phyloP scores from a whole-genome alignment of 2,888 invertebrate genomes.

The Agrotis exclamationis region DNA sequence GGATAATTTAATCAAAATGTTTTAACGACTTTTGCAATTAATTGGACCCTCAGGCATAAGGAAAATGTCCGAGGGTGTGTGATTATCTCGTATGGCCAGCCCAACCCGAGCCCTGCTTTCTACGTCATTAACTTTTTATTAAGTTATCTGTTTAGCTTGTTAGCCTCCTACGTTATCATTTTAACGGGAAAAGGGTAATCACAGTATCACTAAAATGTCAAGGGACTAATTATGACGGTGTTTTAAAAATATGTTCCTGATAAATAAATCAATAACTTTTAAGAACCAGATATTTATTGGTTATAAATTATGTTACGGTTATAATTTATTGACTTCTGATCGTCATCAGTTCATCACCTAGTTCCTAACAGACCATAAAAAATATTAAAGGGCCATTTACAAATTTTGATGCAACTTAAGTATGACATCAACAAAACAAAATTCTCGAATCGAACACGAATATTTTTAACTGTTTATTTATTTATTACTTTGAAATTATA shows the following conservation, averaged over 20 bases:
- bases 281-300: constrained; percentile 4
- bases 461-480: constrained; percentile 47
- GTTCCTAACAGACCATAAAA: constrained; percentile 32
- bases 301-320: constrained; percentile 17
- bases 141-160: constrained; percentile 43
- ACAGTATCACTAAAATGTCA: neutral
- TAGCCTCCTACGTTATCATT: constrained; percentile 15
- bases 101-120: constrained; percentile 60
- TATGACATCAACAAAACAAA: constrained; percentile 45
- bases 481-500: constrained; percentile 58
- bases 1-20: constrained; percentile 59
- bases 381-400: constrained; percentile 44
- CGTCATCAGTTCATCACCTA: constrained; percentile 14
- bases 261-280: neutral
- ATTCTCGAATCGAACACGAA: constrained; percentile 40
- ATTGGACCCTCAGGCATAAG: constrained; percentile 64
- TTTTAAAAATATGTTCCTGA: neutral
- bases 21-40: constrained; percentile 71
- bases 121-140: constrained; percentile 65
- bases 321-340: constrained; percentile 18
- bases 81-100: constrained; percentile 69
- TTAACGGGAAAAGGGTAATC: neutral
- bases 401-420: constrained; percentile 29
- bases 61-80: constrained; percentile 69
- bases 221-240: neutral